phyloP scores from a whole-genome alignment of 1,140 invertebrate genomes.

The Drosophila subobscura region DNA sequence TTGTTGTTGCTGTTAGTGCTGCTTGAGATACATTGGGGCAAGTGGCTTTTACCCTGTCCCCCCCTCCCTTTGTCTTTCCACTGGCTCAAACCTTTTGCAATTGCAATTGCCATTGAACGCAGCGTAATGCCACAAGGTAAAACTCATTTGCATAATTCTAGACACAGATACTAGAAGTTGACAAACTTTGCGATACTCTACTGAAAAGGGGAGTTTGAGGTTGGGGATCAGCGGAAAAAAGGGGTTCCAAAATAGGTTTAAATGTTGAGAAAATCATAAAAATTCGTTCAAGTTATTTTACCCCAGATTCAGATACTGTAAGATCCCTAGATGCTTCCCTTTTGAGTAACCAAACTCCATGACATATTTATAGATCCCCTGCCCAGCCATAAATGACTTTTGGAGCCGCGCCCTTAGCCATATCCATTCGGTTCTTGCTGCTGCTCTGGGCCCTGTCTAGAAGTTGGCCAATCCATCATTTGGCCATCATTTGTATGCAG shows the following conservation, averaged over 20 bases:
- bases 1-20: conserved; percentile 47
- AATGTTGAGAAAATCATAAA: too few species aligned
- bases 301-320: too few species aligned
- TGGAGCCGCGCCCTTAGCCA: conserved; percentile 59
- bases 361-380: conserved; percentile 24
- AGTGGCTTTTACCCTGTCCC: conserved; percentile 42
- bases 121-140: conserved; percentile 17
- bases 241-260: background rate
- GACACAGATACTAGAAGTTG: background rate
- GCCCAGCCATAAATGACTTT: conserved; percentile 5
- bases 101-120: conserved; percentile 44
- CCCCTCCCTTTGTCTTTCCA: background rate
- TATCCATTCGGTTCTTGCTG: conserved; percentile 24
- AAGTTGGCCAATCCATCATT: conserved; percentile 60
- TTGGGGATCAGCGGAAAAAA: too few species aligned
- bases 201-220: too few species aligned
- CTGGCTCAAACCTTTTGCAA: conserved; percentile 24
- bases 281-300: too few species aligned
- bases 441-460: conserved; percentile 70
- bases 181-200: conserved; percentile 1
- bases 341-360: background rate
- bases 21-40: conserved; percentile 56
- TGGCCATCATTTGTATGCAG: conserved; percentile 73
- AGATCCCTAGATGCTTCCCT: too few species aligned
- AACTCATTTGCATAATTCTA: conserved; percentile 59